Conservation (phyloP, 2,113 vertebrate species). For the Hyaena hyaena region DNA sequence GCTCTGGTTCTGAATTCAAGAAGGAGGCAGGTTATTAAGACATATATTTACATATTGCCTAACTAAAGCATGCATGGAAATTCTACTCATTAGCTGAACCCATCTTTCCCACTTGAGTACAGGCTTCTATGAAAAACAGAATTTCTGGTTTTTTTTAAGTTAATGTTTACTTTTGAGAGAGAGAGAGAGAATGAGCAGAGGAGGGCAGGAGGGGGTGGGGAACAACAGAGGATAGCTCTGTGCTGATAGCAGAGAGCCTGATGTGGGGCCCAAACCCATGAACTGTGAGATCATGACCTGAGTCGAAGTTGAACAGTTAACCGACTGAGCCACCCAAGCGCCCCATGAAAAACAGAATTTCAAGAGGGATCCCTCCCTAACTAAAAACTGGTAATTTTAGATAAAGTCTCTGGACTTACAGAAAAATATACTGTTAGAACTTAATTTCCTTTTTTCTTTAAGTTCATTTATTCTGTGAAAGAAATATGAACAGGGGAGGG, state of each 20-base stretch:
- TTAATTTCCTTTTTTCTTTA: constrained; percentile 9
- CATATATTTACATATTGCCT: neutral
- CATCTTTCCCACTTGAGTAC: neutral
- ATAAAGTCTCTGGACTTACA: neutral
- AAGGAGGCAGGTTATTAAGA: neutral
- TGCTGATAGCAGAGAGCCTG: no score
- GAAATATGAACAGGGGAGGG: no score
- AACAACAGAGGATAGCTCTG: no score
- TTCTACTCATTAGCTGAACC: neutral
- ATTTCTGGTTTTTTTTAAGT: neutral
- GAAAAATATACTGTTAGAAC: constrained; percentile 26
- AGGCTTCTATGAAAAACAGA: neutral
- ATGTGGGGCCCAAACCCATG: no score
- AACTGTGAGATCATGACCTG: no score
- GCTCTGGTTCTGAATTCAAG: constrained; percentile 18
- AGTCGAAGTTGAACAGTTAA: no score
- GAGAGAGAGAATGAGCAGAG: no score
- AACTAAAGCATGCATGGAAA: neutral
- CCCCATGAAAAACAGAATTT: neutral
- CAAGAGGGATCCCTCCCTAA: neutral
- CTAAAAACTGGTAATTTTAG: neutral
- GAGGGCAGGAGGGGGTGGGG: no score
- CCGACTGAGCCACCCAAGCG: no score
- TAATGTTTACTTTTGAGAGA: no score
- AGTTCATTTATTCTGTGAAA: no score